A percentile compares a stretch with the other conserved stretches of the same genome.
These are phyloP conservation scores for Argyrosomus japonicus DNA, from an alignment of 2,113 vertebrate species.

Conservation along the genomic window DNA sequence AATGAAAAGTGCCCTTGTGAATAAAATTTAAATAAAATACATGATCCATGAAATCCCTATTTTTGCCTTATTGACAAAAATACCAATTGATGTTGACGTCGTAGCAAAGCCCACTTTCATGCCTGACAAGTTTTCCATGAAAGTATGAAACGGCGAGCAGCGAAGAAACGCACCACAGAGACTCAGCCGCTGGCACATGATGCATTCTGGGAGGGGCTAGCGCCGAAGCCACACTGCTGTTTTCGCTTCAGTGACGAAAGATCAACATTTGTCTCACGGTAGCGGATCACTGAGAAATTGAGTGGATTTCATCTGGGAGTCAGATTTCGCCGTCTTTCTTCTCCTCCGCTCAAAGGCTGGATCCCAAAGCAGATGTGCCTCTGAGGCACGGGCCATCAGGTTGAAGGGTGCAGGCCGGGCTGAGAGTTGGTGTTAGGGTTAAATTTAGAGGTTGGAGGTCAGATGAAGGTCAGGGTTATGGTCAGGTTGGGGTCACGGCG, in stretches of 20 bases:
- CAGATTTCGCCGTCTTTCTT: constrained; percentile 66
- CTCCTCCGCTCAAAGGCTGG: constrained; percentile 37
- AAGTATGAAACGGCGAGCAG: constrained; percentile 6
- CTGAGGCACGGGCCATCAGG: constrained; percentile 66
- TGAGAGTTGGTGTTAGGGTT: constrained; percentile 81
- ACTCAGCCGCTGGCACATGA: constrained; percentile 4
- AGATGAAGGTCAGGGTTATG: constrained; percentile 79
- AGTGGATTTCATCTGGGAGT: constrained; percentile 72
- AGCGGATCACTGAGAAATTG: constrained; percentile 67
- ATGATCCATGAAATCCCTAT: constrained; percentile 16
- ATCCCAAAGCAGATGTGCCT: constrained; percentile 81
- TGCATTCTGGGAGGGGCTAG: constrained; percentile 50
- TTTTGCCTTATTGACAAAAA: constrained; percentile 46
- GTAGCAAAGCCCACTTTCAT: constrained; percentile 41
- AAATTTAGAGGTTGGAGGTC: constrained; percentile 79
- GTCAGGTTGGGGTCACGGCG: constrained; percentile 77
- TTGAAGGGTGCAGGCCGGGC: constrained; percentile 73
- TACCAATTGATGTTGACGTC: constrained; percentile 8
- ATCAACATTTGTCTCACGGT: constrained; percentile 76
- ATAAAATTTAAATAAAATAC: constrained; percentile 30
- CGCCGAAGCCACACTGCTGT: constrained; percentile 17
- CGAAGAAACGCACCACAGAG: constrained; percentile 14
- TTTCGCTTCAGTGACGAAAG: constrained; percentile 59
- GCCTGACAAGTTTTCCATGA: constrained; percentile 26
- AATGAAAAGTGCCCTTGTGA: constrained; percentile 3